phyloP scores from a whole-genome alignment of 2,888 invertebrate species.

The Pandemis cinnamomeana region DNA sequence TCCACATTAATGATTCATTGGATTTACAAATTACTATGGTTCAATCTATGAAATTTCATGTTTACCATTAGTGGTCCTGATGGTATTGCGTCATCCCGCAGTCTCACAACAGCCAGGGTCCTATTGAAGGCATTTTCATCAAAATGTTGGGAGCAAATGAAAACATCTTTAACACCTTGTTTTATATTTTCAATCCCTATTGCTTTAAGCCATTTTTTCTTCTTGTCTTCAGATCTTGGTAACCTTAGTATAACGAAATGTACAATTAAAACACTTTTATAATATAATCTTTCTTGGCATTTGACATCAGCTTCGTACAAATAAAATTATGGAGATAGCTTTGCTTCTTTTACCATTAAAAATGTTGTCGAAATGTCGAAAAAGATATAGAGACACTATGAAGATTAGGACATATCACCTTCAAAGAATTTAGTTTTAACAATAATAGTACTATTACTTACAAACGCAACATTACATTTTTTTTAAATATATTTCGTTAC shows the following conservation, averaged over 20 bases:
- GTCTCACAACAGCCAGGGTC: not conserved
- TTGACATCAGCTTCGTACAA: too few species aligned
- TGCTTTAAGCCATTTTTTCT: slow-evolving; percentile 16
- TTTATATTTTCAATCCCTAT: slow-evolving; percentile 22
- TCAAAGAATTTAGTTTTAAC: not conserved
- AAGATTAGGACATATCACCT: too few species aligned
- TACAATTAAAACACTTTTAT: not conserved
- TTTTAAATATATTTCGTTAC: slow-evolving; percentile 3
- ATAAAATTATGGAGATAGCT: slow-evolving; percentile 12
- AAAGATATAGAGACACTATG: not conserved
- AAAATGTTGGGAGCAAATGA: slow-evolving; percentile 21
- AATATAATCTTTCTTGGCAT: too few species aligned
- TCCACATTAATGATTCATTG: too few species aligned
- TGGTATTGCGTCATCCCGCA: slow-evolving; percentile 11
- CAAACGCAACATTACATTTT: slow-evolving; percentile 8
- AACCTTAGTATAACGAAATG: slow-evolving; percentile 4
- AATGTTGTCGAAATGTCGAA: not conserved
- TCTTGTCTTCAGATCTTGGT: not conserved
- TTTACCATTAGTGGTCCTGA: not conserved
- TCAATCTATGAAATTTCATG: not conserved
- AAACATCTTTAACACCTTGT: not conserved
- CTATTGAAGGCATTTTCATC: not conserved
- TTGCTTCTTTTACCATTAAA: too few species aligned
- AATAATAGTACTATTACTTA: not conserved
- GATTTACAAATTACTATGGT: too few species aligned